Evolutionary conservation across 2,113 vertebrate species (phyloP), one percentile per base, ranked within the genome.

Genomic region (Mormyrus lacerda): DNA sequence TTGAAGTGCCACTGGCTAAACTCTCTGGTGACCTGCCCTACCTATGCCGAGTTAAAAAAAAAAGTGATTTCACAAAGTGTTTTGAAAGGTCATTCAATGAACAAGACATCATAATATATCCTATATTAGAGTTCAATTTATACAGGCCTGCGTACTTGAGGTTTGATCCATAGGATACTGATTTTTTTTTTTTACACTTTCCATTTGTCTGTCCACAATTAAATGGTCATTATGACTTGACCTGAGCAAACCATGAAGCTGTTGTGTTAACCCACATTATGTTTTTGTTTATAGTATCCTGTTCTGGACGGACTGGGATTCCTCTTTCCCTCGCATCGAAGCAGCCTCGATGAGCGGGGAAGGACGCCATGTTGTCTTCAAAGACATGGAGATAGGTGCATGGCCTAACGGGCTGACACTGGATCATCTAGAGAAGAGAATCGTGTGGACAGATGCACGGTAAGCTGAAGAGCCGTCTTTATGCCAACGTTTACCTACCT

Each of bases 231-330:
- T 42, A 42, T 42, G 6, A 42, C 73, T 79, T 79, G 13, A 42
- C 17, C 31, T 42, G 13, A 42, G 31, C 3, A 42, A 84, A 45
- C 19, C 21, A n/a, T 47, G 42, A 47, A 84, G 35, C 53, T 44
- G 35, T 44, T 87, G 8, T 8, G 42, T 39, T 86, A 47, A 48
- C 86, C 7, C 42, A 76, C 85, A 53, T 19, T 88, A 53, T 88
- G 48, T 0, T 85, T 19, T 73, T 93, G 35, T 91, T 0, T 87
- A 27, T 88, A 99, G 98, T 93, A 98, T 99, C 93, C 95, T 99
- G 31, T 99, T 99, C 95, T 99, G 98, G 98, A 99, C 98, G 3
- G 98, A 99, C 94, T 99, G 98, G 98, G 98, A 99, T 93, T 97
- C 98, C 35, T 98, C 97, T 69, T 99, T 99, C 91, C 98, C 98